Evolutionary conservation across 2,888 invertebrate species (phyloP).

Genomic region (Acrocyrtus sp.): DNA sequence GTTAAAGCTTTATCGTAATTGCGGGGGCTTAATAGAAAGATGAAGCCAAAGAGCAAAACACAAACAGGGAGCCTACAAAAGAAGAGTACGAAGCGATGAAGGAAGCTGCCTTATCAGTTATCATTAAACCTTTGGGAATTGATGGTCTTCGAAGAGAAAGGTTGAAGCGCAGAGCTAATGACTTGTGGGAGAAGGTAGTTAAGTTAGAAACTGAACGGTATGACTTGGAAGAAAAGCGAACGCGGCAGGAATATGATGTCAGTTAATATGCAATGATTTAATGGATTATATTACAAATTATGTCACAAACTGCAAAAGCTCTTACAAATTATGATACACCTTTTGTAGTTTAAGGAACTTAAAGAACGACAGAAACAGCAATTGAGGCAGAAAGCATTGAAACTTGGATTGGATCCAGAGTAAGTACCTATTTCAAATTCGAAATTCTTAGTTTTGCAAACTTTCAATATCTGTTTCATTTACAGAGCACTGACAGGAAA

Average conservation of each 20-base stretch:
- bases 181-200: constrained; percentile 44
- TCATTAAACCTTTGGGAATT: constrained; percentile 45
- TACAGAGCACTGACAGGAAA: constrained; percentile 37
- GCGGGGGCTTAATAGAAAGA: background rate
- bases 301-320: no score
- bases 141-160: constrained; percentile 42
- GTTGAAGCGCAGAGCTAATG: constrained; percentile 34
- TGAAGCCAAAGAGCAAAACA: constrained; percentile 1
- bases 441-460: background rate
- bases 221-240: constrained; percentile 42
- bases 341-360: constrained; percentile 37
- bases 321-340: background rate
- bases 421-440: constrained; percentile 22
- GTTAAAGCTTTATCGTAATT: background rate
- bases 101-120: constrained; percentile 32
- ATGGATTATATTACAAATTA: background rate
- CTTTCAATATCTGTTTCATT: constrained; percentile 1
- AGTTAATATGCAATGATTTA: constrained; percentile 1
- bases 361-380: constrained; percentile 50
- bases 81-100: constrained; percentile 38
- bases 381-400: constrained; percentile 42
- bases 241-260: constrained; percentile 47
- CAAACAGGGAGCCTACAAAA: constrained; percentile 17
- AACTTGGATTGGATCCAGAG: constrained; percentile 47
- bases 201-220: constrained; percentile 38